These are phyloP conservation scores for Novumbra hubbsi DNA, from an alignment of 2,797 vertebrate genomes.

Conservation along the genomic window DNA sequence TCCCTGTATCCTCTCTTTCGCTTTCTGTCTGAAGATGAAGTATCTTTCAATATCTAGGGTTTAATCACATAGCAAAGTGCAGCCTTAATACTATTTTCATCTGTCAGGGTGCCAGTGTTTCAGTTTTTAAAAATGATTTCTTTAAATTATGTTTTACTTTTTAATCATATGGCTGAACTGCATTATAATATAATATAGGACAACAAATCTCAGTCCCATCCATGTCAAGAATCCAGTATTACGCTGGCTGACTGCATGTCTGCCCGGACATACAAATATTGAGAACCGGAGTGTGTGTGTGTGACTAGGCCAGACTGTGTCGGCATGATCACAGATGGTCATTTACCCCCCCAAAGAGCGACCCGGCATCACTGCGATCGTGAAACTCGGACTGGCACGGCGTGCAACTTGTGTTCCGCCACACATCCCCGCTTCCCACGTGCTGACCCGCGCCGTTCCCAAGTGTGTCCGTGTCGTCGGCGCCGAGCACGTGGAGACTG, in stretches of 20 bases:
- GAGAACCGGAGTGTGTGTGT: constrained; percentile 28
- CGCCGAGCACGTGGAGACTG: constrained; percentile 46
- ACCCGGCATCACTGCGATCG: constrained; percentile 61
- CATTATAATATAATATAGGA: background rate
- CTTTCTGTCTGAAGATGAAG: constrained; percentile 53
- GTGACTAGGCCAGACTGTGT: constrained; percentile 55
- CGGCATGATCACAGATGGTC: constrained; percentile 75
- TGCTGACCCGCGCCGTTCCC: constrained; percentile 29
- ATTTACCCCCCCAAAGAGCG: constrained; percentile 76
- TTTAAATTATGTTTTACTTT: background rate
- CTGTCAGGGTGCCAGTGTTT: background rate
- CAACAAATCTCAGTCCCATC: background rate
- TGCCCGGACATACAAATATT: background rate
- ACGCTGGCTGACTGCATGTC: background rate
- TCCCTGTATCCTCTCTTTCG: constrained; percentile 30
- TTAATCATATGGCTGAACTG: background rate
- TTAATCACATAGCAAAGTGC: constrained; percentile 27
- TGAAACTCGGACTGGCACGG: constrained; percentile 66
- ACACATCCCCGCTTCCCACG: constrained; percentile 37
- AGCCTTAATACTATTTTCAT: constrained; percentile 1
- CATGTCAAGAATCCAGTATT: background rate
- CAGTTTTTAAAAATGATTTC: background rate
- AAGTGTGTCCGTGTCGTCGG: constrained; percentile 50
- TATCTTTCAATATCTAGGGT: constrained; percentile 47
- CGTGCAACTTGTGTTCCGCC: constrained; percentile 48